phyloP scores from a whole-genome alignment of 2,797 vertebrate genomes.

The Epinephelus malabaricus region DNA sequence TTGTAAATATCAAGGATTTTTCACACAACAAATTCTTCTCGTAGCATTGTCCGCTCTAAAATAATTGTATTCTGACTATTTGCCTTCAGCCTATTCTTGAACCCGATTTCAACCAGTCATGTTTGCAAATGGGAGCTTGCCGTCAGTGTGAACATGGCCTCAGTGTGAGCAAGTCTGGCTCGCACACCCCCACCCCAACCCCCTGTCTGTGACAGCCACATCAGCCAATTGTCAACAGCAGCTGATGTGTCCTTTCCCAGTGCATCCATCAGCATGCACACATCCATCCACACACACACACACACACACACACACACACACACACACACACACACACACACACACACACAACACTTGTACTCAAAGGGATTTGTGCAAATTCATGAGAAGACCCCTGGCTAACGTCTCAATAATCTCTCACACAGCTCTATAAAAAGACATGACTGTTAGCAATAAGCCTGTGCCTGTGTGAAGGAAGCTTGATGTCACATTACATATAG shows the following conservation, averaged over 20 bases:
- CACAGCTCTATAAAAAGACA: constrained; percentile 43
- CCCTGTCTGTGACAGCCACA: constrained; percentile 55
- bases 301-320: constrained; percentile 15
- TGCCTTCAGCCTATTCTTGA: background rate
- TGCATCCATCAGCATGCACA: constrained; percentile 31
- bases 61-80: background rate
- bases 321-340: constrained; percentile 4
- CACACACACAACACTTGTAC: constrained; percentile 12
- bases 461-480: constrained; percentile 3
- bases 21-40: background rate
- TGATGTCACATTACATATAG: background rate
- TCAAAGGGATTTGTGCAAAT: constrained; percentile 55
- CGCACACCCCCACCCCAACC: constrained; percentile 1
- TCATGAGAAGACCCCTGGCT: constrained; percentile 40
- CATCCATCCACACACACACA: constrained; percentile 15
- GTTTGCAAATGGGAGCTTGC: background rate
- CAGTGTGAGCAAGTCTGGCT: constrained; percentile 20
- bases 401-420: constrained; percentile 46
- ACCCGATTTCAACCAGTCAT: background rate
- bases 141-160: constrained; percentile 33
- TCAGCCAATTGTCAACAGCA: constrained; percentile 75
- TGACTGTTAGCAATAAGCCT: constrained; percentile 24
- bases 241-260: constrained; percentile 61
- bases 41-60: background rate
- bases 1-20: background rate